A percentile compares a stretch with the other conserved stretches of the same genome.
phyloP scores from a whole-genome alignment of 2,888 invertebrate genomes.

The Dicranocentrus wangi region DNA sequence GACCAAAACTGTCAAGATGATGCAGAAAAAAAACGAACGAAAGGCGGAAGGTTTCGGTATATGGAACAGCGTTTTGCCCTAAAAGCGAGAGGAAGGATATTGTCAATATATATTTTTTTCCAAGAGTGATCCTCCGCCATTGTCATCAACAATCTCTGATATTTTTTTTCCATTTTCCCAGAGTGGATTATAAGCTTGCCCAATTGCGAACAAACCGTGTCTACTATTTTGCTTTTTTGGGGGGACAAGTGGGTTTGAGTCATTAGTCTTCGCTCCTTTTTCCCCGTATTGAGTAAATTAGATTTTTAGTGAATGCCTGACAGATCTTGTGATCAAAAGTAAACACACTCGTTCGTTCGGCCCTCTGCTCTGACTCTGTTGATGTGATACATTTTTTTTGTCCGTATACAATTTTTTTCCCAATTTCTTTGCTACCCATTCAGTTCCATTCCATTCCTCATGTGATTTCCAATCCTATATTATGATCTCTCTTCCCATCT shows the following conservation, averaged over 20 bases:
- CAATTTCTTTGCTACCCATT: conserved; percentile 35
- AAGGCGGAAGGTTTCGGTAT: conserved; percentile 5
- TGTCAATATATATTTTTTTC: conserved; percentile 8
- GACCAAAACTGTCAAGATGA: conserved; percentile 57
- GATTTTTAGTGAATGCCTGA: conserved; percentile 42
- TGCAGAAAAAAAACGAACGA: conserved; percentile 42
- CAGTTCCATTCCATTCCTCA: conserved; percentile 16
- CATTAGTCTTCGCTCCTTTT: conserved; percentile 30
- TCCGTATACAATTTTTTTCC: background rate
- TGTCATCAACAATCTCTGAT: conserved; percentile 43
- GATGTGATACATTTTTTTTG: conserved; percentile 14
- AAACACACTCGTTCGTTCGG: background rate
- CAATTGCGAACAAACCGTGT: too few relatives aligned
- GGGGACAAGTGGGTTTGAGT: conserved; percentile 55
- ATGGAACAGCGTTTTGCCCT: too few relatives aligned
- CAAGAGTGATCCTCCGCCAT: conserved; percentile 17
- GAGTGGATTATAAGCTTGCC: too few relatives aligned
- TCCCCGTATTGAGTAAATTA: conserved; percentile 41
- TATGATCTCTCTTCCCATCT: conserved; percentile 35
- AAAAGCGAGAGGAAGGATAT: conserved; percentile 35
- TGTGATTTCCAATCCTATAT: conserved; percentile 41
- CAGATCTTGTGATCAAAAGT: conserved; percentile 1
- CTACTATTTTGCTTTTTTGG: too few relatives aligned
- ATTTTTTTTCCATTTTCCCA: conserved; percentile 26
- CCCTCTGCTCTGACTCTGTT: background rate